Percentiles rank a stretch among this genome's conserved stretches.
Evolutionary conservation across 1,140 invertebrate species (phyloP).

Genomic region (Trachelipus rathkii): DNA sequence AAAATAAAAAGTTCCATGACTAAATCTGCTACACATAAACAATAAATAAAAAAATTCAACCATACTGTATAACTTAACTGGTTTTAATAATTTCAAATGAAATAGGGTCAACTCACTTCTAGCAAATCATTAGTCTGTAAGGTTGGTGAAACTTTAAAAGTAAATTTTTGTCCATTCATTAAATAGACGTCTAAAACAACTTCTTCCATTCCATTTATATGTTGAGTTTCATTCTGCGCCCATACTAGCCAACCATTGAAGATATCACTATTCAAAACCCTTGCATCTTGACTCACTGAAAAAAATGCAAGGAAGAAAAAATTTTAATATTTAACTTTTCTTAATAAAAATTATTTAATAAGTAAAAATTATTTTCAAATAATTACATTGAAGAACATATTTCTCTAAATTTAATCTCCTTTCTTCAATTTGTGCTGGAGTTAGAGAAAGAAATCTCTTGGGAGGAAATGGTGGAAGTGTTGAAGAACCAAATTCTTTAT

Average conservation of each 20-base stretch:
- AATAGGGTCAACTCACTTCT: conserved; percentile 54
- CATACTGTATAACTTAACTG: too few species aligned
- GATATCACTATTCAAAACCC: conserved; percentile 69
- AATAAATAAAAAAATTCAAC: too few species aligned
- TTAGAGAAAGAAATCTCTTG: conserved; percentile 83
- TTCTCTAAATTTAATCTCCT: conserved; percentile 80
- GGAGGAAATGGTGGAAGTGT: conserved; percentile 80
- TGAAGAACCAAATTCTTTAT: conserved; percentile 59
- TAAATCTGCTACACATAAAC: too few species aligned
- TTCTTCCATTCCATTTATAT: conserved; percentile 60
- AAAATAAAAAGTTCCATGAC: too few species aligned
- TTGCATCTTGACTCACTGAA: conserved; percentile 79
- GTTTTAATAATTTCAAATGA: too few species aligned
- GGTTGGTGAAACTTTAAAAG: conserved; percentile 71
- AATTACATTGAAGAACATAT: conserved; percentile 80
- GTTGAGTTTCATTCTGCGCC: conserved; percentile 81
- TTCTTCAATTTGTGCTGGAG: conserved; percentile 78
- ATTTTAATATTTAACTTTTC: too few species aligned
- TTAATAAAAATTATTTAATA: conserved; percentile 23
- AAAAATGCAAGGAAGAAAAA: conserved; percentile 36
- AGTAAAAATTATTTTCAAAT: conserved; percentile 25
- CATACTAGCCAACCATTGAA: conserved; percentile 82
- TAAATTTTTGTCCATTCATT: conserved; percentile 78
- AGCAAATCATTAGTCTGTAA: conserved; percentile 78
- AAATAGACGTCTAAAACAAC: conserved; percentile 75